Base-by-base conservation (phyloP, 2,797 vertebrate species). In the Amblyopsis hoosieri region DNA sequence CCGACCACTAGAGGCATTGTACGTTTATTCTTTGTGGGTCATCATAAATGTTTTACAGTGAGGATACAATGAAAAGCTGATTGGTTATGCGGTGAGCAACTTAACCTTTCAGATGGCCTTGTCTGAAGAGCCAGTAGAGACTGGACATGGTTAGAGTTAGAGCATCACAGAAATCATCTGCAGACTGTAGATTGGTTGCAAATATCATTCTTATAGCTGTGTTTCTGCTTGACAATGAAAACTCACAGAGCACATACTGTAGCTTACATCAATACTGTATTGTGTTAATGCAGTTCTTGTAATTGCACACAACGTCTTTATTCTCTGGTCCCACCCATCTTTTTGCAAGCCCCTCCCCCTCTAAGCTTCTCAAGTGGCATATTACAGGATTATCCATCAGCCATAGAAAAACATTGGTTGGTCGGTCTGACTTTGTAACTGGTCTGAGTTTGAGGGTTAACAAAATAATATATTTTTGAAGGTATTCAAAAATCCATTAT, bases 311-410 rank as follows among this genome's bases (percentile, higher is more conserved):
- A 3, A 47, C 0, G 11, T n/a, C 19, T n/a, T 42, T 45, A 80
- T 48, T 61, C 80, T 79, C 23, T 81, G 52, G 74, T 66, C 75
- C 75, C 60, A 69, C 73, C 71, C 52, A 57, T 52, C 46, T 78
- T 67, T 33, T 17, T 23, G 55, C 61, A 23, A 56, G 58, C 69
- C 63, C 81, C 74, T 78, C 78, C 83, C 88, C 80, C 79, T 79
- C 80, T 85, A 90, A 92, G 87, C 89, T 75, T 89, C 84, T 90
- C 85, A 92, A 91, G 87, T 90, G 86, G 84, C 87, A 86, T 90
- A 88, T 77, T 81, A 85, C 65, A 62, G 91, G 92, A 94, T 94
- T 91, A 94, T 90, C 91, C 84, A 82, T 83, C 82, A 81, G 81
- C 80, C 87, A 86, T 81, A 86, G 87, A 91, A 82, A 89, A 85